These are phyloP conservation scores for Neomorphus geoffroyi DNA, from an alignment of 2,797 vertebrate species.

Conservation along the genomic window DNA sequence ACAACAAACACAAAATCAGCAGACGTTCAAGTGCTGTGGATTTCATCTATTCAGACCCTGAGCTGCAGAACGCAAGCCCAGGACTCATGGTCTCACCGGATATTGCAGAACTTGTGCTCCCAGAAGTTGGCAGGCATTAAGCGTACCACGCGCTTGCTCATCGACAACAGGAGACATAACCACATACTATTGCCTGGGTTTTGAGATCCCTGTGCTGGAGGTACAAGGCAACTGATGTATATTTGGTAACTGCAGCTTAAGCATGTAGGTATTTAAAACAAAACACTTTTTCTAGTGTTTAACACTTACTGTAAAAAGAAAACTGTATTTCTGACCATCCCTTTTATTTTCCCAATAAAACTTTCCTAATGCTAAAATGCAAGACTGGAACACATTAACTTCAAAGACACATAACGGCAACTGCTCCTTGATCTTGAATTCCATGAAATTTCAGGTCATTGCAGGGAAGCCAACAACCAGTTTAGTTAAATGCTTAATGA, in stretches of 20 bases:
- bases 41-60: rapidly evolving
- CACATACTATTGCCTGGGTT: rapidly evolving
- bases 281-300: background rate
- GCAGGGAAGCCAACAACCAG: slow-evolving; percentile 42
- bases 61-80: background rate
- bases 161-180: rapidly evolving
- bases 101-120: background rate
- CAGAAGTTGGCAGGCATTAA: background rate
- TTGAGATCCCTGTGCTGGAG: background rate
- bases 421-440: slow-evolving; percentile 68
- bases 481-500: slow-evolving; percentile 59
- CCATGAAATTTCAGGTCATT: slow-evolving; percentile 69
- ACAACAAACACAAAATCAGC: background rate
- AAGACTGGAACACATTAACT: slow-evolving; percentile 67
- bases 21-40: background rate
- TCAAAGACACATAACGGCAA: slow-evolving; percentile 50
- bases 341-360: slow-evolving; percentile 36
- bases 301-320: background rate
- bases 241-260: background rate
- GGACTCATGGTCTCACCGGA: background rate
- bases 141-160: rapidly evolving
- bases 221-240: background rate
- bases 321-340: slow-evolving; percentile 11
- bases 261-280: background rate
- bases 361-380: slow-evolving; percentile 36